These are phyloP conservation scores for Amblyopsis rosae DNA, from an alignment of 2,113 vertebrate genomes.

Conservation along the genomic window DNA sequence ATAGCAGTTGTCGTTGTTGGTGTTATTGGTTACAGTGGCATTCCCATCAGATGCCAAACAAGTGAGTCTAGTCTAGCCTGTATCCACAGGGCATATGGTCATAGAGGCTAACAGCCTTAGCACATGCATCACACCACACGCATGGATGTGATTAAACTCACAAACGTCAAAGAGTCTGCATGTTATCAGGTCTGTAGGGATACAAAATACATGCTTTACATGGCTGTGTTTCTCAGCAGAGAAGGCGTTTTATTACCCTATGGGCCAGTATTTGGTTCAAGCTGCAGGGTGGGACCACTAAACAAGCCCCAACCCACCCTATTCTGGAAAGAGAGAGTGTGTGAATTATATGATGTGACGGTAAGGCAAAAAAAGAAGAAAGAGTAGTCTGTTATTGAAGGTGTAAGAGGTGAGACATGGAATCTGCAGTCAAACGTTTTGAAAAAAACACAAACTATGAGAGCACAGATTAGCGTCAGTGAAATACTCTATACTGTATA, in stretches of 20 bases:
- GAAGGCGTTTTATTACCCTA: not conserved
- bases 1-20: slow-evolving; percentile 24
- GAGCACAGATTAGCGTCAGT: not conserved
- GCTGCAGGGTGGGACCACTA: slow-evolving; percentile 10
- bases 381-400: slow-evolving; percentile 16
- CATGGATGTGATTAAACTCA: slow-evolving; percentile 72
- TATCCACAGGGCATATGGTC: slow-evolving; percentile 50
- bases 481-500: too few species aligned
- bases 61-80: slow-evolving; percentile 44
- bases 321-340: too few species aligned
- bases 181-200: not conserved
- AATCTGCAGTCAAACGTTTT: too few species aligned
- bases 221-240: not conserved
- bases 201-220: not conserved
- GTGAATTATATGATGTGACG: not conserved
- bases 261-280: not conserved
- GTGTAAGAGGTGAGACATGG: slow-evolving; percentile 17
- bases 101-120: slow-evolving; percentile 68
- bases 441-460: not conserved
- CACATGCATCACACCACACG: slow-evolving; percentile 62
- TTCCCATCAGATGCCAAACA: slow-evolving; percentile 49
- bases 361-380: slow-evolving; percentile 41
- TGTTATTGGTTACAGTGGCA: slow-evolving; percentile 31
- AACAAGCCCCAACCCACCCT: slow-evolving; percentile 2
- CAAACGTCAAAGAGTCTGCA: slow-evolving; percentile 39